A percentile compares a stretch with the other conserved stretches of the same genome.
phyloP scores from a whole-genome alignment of 2,888 invertebrate species.

The Rugalucina vietnamica region DNA sequence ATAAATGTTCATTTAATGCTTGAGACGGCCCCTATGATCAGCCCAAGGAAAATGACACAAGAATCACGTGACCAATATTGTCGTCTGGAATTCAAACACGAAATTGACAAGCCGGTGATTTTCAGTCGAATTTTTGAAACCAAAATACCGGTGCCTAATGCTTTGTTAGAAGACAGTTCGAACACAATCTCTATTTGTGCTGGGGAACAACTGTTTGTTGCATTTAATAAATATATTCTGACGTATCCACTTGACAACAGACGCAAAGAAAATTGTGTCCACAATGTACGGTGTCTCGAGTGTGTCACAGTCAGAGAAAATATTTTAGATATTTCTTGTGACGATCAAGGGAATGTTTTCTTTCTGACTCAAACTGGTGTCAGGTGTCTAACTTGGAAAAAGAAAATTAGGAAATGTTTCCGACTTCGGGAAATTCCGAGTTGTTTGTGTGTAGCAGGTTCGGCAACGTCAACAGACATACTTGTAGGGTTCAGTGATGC shows the following conservation, averaged over 20 bases:
- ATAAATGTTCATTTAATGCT: constrained; percentile 33
- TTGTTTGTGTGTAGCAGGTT: constrained; percentile 32
- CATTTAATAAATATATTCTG: constrained; percentile 54
- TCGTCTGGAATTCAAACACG: constrained; percentile 34
- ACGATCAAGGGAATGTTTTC: constrained; percentile 33
- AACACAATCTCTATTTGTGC: constrained; percentile 51
- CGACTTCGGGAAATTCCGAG: constrained; percentile 24
- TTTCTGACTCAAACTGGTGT: constrained; percentile 31
- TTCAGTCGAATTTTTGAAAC: constrained; percentile 45
- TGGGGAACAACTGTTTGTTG: constrained; percentile 38
- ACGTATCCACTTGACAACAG: constrained; percentile 46
- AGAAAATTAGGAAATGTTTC: constrained; percentile 45
- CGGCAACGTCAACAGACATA: not conserved
- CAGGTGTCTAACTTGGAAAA: constrained; percentile 22
- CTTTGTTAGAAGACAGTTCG: constrained; percentile 30
- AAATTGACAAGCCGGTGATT: constrained; percentile 38
- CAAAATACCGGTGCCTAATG: constrained; percentile 45
- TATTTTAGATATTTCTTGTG: constrained; percentile 49
- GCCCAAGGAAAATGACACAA: not conserved
- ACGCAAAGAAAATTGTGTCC: constrained; percentile 29
- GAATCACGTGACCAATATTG: constrained; percentile 37
- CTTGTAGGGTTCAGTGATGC: constrained; percentile 44
- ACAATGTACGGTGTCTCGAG: constrained; percentile 26
- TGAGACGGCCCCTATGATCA: constrained; percentile 37
- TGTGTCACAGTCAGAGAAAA: constrained; percentile 48